Evolutionary conservation across 2,113 vertebrate species (phyloP), one percentile per base, ranked within the genome.

Genomic region (Danionella cerebrum): DNA sequence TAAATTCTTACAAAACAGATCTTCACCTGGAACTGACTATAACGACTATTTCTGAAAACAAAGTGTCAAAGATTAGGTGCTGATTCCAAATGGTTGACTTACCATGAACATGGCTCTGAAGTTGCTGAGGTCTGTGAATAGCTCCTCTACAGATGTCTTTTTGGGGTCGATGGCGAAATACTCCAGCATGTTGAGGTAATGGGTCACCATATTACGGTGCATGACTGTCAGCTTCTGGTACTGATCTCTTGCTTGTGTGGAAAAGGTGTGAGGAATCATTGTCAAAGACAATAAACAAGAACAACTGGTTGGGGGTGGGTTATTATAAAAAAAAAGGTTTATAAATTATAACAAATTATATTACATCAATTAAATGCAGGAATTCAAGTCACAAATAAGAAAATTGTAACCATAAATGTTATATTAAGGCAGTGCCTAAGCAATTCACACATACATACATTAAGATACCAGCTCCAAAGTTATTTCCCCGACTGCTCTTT

Each of bases 111-210:
- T 91, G 19, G 86, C 82, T 63, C 90, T 91, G 86, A 99, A 99
- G 88, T 94, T 97, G 87, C 88, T 95, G 72, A 99, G 82, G 74
- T 99, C 96, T 0, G 85, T 93, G 75, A 99, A 92, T 65, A 99
- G 85, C 52, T 99, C 96, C 71, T 98, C 96, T 67, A 96, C 87
- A 0, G 93, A 94, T 12, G 93, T 91, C 82, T 98, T 99, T 89
- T 96, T 98, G 50, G 90, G 73, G 77, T 99, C 94, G 5, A 97
- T 62, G 8, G 91, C 90, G 55, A 91, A 99, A 83, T 91, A 99
- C 12, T 79, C 79, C 87, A 97, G 84, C 65, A 93, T 27, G 1
- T 87, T 93, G 72, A 89, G 91, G 81, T 91, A 96, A 4, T 91
- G 82, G 0, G 87, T 88, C 71, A 89, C 90, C 96, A 98, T 97